A percentile compares a stretch with the other conserved stretches of the same genome.
Evolutionary conservation across 2,888 invertebrate species (phyloP).

Genomic region (Yponomeuta sedellus): DNA sequence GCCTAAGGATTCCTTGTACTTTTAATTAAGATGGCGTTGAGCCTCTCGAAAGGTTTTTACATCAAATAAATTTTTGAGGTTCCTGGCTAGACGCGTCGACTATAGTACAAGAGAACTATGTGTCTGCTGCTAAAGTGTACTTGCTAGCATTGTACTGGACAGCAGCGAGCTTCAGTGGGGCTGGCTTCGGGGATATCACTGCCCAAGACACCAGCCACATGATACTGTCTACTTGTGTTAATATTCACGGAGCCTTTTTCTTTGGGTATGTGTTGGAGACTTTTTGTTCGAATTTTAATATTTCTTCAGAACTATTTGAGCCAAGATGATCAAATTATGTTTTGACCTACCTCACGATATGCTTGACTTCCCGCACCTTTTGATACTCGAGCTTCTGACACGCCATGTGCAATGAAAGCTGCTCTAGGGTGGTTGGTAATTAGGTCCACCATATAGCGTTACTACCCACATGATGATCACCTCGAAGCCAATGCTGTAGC

Average conservation of each 20-base stretch:
- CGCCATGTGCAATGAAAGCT: too few species aligned
- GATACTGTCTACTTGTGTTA: slow-evolving; percentile 57
- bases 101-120: slow-evolving; percentile 36
- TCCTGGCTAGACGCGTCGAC: slow-evolving; percentile 58
- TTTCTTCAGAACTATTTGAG: too few species aligned
- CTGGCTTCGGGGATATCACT: slow-evolving; percentile 68
- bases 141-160: slow-evolving; percentile 67
- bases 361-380: too few species aligned
- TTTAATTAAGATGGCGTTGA: too few species aligned
- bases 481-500: too few species aligned
- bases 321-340: too few species aligned
- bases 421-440: too few species aligned
- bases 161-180: slow-evolving; percentile 61
- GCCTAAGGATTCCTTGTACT: too few species aligned
- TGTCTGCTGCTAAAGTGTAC: slow-evolving; percentile 54
- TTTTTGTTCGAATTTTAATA: background rate
- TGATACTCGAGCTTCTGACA: too few species aligned
- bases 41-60: background rate
- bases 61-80: slow-evolving; percentile 33
- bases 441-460: too few species aligned
- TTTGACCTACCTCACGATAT: too few species aligned
- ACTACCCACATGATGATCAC: too few species aligned
- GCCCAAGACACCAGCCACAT: slow-evolving; percentile 59
- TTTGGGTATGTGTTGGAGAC: slow-evolving; percentile 50
- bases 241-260: slow-evolving; percentile 64